Evolutionary conservation across 2,113 vertebrate species (phyloP).

Genomic region (Oceanodroma tethys): DNA sequence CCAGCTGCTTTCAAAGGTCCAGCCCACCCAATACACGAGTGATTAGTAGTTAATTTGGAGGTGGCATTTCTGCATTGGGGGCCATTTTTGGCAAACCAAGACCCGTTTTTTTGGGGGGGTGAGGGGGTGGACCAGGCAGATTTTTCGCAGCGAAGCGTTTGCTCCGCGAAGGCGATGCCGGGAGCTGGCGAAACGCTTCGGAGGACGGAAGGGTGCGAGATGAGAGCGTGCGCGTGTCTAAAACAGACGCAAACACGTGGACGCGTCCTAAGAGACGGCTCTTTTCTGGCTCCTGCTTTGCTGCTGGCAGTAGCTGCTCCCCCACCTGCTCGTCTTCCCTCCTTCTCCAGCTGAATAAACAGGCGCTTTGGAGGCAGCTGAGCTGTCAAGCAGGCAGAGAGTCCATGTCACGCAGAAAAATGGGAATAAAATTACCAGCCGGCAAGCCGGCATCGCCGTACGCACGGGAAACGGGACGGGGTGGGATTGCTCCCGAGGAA

Average conservation of each 20-base stretch:
- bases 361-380: background rate
- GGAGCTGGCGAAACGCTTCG: background rate
- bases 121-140: background rate
- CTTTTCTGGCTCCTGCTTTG: background rate
- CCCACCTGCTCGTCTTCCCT: background rate
- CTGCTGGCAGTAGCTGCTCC: background rate
- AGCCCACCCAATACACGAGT: background rate
- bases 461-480: background rate
- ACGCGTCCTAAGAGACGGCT: background rate
- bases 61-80: background rate
- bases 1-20: background rate
- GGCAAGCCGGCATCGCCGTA: accelerated
- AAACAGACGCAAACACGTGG: no score
- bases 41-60: background rate
- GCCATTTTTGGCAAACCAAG: background rate
- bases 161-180: background rate
- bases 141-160: background rate
- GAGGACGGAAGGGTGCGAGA: background rate
- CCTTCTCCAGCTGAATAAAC: background rate
- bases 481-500: background rate
- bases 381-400: background rate
- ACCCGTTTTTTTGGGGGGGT: background rate
- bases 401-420: background rate
- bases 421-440: background rate
- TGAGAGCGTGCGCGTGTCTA: background rate